phyloP scores from a whole-genome alignment of 2,797 vertebrate genomes.

The Okamejei kenojei region DNA sequence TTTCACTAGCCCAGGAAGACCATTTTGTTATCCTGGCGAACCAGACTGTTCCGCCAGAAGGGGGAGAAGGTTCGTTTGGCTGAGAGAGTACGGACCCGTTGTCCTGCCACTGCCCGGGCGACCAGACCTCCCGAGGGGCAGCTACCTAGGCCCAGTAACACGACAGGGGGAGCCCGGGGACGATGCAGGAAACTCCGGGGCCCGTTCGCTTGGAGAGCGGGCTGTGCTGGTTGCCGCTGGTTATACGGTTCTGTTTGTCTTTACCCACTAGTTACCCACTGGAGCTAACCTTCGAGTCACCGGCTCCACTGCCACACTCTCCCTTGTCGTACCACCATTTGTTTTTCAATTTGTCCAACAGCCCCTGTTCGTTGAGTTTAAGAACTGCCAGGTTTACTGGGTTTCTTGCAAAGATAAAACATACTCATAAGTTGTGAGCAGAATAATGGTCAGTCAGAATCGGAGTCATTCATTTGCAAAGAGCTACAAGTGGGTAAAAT shows the following conservation, averaged over 20 bases:
- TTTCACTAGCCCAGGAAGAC: background rate
- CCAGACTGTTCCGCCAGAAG: background rate
- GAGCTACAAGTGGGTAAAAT: background rate
- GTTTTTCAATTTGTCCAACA: conserved; percentile 99
- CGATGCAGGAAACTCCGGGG: too few species aligned
- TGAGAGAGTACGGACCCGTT: background rate
- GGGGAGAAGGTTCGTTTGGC: background rate
- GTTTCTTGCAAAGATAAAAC: conserved; percentile 98
- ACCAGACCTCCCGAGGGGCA: too few species aligned
- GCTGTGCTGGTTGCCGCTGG: conserved; percentile 65
- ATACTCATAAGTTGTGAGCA: conserved; percentile 81
- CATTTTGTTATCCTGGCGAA: background rate
- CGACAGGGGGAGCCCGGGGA: too few species aligned
- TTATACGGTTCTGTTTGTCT: conserved; percentile 76
- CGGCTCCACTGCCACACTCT: conserved; percentile 99
- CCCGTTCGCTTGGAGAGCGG: too few species aligned
- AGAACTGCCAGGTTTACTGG: conserved; percentile 99
- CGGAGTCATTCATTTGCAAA: background rate
- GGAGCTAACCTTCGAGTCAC: conserved; percentile 99
- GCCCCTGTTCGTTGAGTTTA: conserved; percentile 99
- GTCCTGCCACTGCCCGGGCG: too few species aligned
- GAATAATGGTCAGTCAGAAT: conserved; percentile 63
- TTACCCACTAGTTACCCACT: conserved; percentile 87
- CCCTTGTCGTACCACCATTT: conserved; percentile 99
- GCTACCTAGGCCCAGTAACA: too few species aligned